phyloP scores from a whole-genome alignment of 2,113 vertebrate species.

The Coturnix japonica region DNA sequence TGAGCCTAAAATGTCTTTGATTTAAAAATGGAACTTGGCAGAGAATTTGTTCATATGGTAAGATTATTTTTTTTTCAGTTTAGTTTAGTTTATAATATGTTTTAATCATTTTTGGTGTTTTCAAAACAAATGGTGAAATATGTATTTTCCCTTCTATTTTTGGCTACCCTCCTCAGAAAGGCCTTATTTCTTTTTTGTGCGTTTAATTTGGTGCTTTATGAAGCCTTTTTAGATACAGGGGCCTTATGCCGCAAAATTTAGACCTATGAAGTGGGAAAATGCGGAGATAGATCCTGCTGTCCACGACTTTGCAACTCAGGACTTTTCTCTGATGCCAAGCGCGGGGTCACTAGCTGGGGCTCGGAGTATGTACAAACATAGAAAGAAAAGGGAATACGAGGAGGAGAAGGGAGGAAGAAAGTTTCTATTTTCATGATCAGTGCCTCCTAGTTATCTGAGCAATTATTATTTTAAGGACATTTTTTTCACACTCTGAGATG shows the following conservation, averaged over 20 bases:
- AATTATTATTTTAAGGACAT: background rate
- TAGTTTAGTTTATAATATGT: slow-evolving; percentile 78
- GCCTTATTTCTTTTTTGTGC: slow-evolving; percentile 49
- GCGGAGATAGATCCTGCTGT: background rate
- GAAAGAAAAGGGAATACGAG: background rate
- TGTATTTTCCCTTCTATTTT: slow-evolving; percentile 70
- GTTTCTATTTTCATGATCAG: background rate
- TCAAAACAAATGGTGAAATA: slow-evolving; percentile 82
- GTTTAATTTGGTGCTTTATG: slow-evolving; percentile 53
- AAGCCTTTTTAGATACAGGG: slow-evolving; percentile 34
- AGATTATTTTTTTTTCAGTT: slow-evolving; percentile 47
- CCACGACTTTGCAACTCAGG: background rate
- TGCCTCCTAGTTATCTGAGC: background rate
- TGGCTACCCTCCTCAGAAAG: slow-evolving; percentile 71
- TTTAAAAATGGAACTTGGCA: slow-evolving; percentile 82
- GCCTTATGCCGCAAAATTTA: slow-evolving; percentile 26
- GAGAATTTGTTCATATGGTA: slow-evolving; percentile 79
- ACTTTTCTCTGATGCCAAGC: background rate
- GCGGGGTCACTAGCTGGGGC: background rate
- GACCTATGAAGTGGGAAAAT: background rate
- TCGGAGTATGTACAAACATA: background rate
- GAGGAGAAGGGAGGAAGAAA: background rate
- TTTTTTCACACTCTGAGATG: background rate
- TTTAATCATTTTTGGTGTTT: slow-evolving; percentile 81
- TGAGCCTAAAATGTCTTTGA: slow-evolving; percentile 76